Evolutionary conservation across 2,888 invertebrate species (phyloP).

Genomic region (Hyalella azteca): DNA sequence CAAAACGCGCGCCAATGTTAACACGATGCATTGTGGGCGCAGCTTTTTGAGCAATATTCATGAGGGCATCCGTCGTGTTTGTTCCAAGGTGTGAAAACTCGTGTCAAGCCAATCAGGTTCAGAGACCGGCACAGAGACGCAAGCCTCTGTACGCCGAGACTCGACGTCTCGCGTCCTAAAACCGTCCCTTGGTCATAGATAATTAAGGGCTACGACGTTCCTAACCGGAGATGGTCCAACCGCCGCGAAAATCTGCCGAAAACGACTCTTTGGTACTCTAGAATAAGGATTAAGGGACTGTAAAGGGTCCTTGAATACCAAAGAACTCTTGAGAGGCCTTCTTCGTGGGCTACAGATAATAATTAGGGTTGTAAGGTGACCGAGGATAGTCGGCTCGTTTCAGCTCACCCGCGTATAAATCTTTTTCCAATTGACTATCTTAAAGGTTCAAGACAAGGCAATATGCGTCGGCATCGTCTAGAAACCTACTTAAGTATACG

Average conservation of each 20-base stretch:
- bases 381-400: constrained; percentile 15
- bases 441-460: constrained; percentile 33
- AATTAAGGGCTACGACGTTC: neutral
- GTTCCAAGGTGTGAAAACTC: constrained; percentile 58
- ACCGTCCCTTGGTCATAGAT: neutral
- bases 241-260: too few relatives aligned
- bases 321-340: neutral
- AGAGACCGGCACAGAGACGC: constrained; percentile 38
- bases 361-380: constrained; percentile 34
- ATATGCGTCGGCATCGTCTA: constrained; percentile 30
- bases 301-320: neutral
- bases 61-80: constrained; percentile 51
- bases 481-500: neutral
- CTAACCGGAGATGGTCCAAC: too few relatives aligned
- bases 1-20: neutral
- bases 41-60: constrained; percentile 12
- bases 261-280: too few relatives aligned
- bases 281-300: neutral
- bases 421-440: constrained; percentile 37
- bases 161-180: neutral
- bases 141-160: constrained; percentile 7
- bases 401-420: constrained; percentile 22
- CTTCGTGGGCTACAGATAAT: constrained; percentile 15
- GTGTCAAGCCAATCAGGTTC: constrained; percentile 54
- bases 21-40: constrained; percentile 8